phyloP scores from a whole-genome alignment of 2,797 vertebrate genomes.

The Cossypha niveicapilla region DNA sequence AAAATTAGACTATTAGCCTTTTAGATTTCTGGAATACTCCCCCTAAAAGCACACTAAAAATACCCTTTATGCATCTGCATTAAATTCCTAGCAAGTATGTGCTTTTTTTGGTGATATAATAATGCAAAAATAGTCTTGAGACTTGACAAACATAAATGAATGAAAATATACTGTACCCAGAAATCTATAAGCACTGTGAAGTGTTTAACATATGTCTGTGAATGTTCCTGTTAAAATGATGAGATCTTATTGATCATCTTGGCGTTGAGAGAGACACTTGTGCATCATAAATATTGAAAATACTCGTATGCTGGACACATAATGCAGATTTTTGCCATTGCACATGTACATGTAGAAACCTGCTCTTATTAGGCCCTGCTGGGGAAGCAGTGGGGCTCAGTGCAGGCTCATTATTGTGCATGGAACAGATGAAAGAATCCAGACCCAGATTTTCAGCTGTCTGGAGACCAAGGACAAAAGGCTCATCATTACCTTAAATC shows the following conservation, averaged over 20 bases:
- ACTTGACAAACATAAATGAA: neutral
- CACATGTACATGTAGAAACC: accelerated
- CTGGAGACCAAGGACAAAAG: conserved; percentile 9
- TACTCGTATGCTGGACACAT: neutral
- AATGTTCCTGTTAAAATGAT: neutral
- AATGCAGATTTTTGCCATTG: neutral
- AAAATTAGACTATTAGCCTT: neutral
- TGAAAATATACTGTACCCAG: neutral
- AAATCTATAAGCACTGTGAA: neutral
- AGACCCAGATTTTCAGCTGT: conserved; percentile 20
- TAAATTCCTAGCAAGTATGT: neutral
- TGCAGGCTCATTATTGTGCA: neutral
- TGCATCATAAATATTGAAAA: neutral
- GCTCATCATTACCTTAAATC: conserved; percentile 3
- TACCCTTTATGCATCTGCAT: neutral
- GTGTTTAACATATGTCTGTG: neutral
- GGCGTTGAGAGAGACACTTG: neutral
- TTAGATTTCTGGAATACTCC: neutral
- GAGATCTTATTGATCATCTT: neutral
- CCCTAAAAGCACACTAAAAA: neutral
- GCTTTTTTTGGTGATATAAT: neutral
- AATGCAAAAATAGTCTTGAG: neutral
- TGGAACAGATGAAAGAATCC: neutral
- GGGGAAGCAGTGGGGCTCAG: neutral
- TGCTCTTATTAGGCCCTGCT: neutral